phyloP scores from a whole-genome alignment of 2,888 invertebrate species.

The Achlya flavicornis region DNA sequence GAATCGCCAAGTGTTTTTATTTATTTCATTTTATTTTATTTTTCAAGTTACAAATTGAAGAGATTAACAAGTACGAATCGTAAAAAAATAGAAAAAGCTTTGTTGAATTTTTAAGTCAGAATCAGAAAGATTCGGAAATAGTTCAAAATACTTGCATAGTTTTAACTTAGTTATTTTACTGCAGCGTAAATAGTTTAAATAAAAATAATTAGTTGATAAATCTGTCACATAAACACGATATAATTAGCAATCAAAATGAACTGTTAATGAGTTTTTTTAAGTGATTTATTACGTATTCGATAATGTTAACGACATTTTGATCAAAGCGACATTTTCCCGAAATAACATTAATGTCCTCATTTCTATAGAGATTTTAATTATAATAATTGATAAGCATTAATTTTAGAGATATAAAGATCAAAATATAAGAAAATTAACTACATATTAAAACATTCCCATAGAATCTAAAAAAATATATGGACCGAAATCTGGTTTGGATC shows the following conservation, averaged over 20 bases:
- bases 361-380: background rate
- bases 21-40: no score
- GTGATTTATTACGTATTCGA: slow-evolving; percentile 10
- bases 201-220: slow-evolving; percentile 12
- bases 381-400: background rate
- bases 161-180: background rate
- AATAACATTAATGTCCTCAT: background rate
- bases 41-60: no score
- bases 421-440: background rate
- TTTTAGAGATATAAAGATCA: background rate
- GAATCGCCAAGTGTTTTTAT: no score
- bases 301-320: slow-evolving; percentile 7
- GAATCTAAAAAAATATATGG: background rate
- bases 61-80: no score
- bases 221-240: background rate
- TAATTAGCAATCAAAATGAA: slow-evolving; percentile 5
- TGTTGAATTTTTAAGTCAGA: background rate
- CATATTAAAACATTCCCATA: no score
- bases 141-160: background rate
- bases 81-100: no score
- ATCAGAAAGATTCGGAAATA: background rate
- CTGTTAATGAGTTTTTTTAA: background rate
- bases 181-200: background rate
- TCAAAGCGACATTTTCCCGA: background rate
- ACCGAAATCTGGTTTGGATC: background rate